phyloP scores from a whole-genome alignment of 2,888 invertebrate species.

The Conops quadrifasciatus region DNA sequence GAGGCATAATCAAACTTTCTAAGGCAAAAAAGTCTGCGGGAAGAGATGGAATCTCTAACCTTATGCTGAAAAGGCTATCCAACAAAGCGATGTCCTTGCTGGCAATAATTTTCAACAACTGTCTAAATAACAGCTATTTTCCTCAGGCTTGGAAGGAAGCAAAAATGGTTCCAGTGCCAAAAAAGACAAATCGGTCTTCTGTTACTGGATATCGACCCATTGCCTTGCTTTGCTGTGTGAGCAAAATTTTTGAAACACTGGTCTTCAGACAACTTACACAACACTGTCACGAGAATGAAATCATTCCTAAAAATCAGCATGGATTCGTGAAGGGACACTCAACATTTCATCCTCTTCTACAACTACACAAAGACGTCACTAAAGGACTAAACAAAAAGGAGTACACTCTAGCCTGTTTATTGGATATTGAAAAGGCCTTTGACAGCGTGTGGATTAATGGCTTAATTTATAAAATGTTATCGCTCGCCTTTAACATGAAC shows the following conservation, averaged over 20 bases:
- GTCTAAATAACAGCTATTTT: constrained; percentile 31
- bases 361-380: not conserved
- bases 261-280: not conserved
- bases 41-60: constrained; percentile 15
- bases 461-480: not conserved
- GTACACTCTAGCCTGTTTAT: not conserved
- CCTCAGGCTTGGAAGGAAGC: too few species aligned
- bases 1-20: not conserved
- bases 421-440: too few species aligned
- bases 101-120: constrained; percentile 31
- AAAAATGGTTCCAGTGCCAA: not conserved
- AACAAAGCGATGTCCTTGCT: not conserved
- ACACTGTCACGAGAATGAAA: not conserved
- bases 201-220: not conserved
- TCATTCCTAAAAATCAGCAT: not conserved
- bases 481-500: not conserved
- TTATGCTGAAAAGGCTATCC: not conserved
- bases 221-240: not conserved
- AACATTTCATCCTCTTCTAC: not conserved
- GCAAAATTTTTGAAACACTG: not conserved
- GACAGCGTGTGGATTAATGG: not conserved
- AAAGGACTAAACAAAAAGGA: not conserved
- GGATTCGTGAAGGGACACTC: not conserved
- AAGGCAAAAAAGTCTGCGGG: constrained; percentile 3
- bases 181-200: not conserved